These are phyloP conservation scores for Ophion obscuratus DNA, from an alignment of 2,888 invertebrate species.

Conservation along the genomic window DNA sequence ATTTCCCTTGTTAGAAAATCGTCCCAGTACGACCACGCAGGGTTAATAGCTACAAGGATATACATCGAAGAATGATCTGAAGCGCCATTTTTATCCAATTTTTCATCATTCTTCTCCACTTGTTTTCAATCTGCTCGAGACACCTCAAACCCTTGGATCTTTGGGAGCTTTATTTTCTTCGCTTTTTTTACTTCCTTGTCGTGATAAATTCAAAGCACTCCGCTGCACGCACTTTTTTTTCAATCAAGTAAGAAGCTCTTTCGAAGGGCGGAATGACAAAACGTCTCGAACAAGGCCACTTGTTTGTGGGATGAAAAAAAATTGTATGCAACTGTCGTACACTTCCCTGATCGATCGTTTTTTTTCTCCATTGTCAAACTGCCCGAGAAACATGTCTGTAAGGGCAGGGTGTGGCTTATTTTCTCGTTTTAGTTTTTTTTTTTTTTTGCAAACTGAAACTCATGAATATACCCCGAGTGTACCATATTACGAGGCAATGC, in stretches of 20 bases:
- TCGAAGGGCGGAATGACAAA: background rate
- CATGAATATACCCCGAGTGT: slow-evolving; percentile 50
- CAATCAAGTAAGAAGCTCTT: background rate
- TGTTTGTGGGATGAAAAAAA: background rate
- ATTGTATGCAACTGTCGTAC: background rate
- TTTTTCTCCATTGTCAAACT: slow-evolving; percentile 26
- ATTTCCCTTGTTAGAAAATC: too few species aligned
- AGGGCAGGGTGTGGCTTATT: background rate
- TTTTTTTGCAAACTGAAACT: slow-evolving; percentile 26
- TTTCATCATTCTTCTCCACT: background rate
- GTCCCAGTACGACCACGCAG: too few species aligned
- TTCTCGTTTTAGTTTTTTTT: background rate
- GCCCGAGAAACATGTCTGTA: slow-evolving; percentile 24
- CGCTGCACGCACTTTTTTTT: background rate
- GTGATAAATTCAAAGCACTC: background rate
- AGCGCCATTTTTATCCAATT: background rate
- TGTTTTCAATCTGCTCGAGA: background rate
- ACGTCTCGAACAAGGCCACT: slow-evolving; percentile 36
- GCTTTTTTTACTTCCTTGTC: background rate
- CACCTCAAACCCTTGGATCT: background rate
- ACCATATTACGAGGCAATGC: slow-evolving; percentile 25
- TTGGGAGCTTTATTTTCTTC: background rate
- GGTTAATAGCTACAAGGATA: too few species aligned
- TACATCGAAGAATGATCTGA: too few species aligned
- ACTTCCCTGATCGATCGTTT: background rate